These are phyloP conservation scores for Pseudococcus jackbeardsleyi DNA, from an alignment of 2,888 invertebrate genomes.

Conservation along the genomic window DNA sequence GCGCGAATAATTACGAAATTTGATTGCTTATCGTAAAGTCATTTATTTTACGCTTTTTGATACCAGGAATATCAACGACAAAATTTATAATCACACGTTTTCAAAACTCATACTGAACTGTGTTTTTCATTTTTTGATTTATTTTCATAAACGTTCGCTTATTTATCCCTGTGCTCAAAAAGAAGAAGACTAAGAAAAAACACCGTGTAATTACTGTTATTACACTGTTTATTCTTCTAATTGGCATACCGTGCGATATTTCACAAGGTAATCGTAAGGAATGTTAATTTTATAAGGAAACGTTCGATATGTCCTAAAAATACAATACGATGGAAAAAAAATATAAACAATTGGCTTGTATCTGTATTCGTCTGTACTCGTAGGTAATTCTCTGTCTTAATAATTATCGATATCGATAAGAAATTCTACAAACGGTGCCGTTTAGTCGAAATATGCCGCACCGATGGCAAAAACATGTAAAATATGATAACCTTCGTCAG, in stretches of 20 bases:
- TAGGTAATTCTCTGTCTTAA: not conserved
- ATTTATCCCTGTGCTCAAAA: not conserved
- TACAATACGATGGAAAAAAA: constrained; percentile 13
- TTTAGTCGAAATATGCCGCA: not conserved
- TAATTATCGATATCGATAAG: constrained; percentile 5
- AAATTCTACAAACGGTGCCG: not conserved
- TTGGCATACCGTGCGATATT: constrained; percentile 32
- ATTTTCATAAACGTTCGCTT: not conserved
- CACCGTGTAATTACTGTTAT: not conserved
- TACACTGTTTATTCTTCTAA: constrained; percentile 27
- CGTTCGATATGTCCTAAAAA: not conserved
- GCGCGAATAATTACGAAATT: not conserved
- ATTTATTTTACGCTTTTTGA: not conserved
- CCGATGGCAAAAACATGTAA: not conserved
- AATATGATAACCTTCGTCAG: constrained; percentile 21
- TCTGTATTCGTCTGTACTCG: not conserved
- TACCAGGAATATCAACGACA: not conserved
- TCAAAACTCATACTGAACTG: not conserved
- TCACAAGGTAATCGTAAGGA: not conserved
- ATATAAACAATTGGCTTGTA: not conserved
- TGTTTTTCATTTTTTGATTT: not conserved
- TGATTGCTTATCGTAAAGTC: not conserved
- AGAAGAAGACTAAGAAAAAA: not conserved
- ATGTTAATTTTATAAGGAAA: constrained; percentile 49
- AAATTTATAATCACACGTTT: not conserved